Conservation (phyloP, 2,797 vertebrate genomes). For the Nasua narica region DNA sequence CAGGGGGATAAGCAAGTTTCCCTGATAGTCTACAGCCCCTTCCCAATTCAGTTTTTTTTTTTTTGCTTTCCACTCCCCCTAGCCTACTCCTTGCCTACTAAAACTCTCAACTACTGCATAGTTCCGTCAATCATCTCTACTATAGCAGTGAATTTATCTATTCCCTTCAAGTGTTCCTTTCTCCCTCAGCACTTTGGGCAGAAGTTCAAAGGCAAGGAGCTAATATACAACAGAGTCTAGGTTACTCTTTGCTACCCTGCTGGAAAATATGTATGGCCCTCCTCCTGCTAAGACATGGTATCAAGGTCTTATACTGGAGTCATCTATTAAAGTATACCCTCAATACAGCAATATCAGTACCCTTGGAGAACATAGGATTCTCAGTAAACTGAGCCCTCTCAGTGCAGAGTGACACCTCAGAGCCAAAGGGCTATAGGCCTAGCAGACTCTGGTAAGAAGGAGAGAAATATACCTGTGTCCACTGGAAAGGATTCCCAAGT, state of each 20-base stretch:
- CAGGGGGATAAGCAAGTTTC: not conserved
- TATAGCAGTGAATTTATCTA: not conserved
- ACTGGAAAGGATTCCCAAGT: slow-evolving; percentile 88
- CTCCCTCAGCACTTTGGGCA: not conserved
- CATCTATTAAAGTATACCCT: not conserved
- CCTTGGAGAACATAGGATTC: not conserved
- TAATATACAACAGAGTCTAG: slow-evolving; percentile 82
- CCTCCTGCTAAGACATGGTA: slow-evolving; percentile 84
- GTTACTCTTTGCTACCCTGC: slow-evolving; percentile 83
- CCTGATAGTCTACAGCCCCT: not conserved
- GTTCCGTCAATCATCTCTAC: not conserved
- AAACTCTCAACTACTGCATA: not conserved
- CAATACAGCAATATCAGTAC: not conserved
- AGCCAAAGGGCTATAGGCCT: slow-evolving; percentile 87
- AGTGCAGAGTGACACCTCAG: not conserved
- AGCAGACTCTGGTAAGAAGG: slow-evolving; percentile 88
- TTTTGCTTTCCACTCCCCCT: not conserved
- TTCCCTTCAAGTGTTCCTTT: not conserved
- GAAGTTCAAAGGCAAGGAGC: not conserved
- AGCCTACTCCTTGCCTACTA: not conserved
- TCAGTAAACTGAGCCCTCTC: not conserved
- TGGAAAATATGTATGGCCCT: slow-evolving; percentile 91
- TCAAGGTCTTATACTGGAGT: slow-evolving; percentile 80
- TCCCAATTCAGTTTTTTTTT: not conserved
- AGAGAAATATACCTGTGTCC: slow-evolving; percentile 86